Percentiles rank a stretch among this genome's conserved stretches.
Evolutionary conservation across 2,888 invertebrate species (phyloP).

Genomic region (Amphipyra tragopoginis): DNA sequence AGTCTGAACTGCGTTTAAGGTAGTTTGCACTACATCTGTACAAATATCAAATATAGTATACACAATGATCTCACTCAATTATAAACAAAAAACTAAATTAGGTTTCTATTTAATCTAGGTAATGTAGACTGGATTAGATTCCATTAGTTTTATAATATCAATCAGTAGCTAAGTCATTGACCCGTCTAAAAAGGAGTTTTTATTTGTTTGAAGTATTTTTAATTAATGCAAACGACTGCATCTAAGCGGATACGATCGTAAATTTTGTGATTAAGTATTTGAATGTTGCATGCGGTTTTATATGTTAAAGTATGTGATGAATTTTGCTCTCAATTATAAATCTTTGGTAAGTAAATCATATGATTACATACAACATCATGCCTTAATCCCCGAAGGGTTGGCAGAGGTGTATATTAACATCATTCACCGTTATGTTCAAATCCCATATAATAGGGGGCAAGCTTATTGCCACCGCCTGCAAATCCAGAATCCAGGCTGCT

Average conservation of each 20-base stretch:
- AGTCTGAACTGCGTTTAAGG: no score
- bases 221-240: conserved; percentile 50
- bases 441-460: no score
- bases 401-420: no score
- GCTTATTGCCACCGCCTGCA: no score
- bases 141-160: conserved; percentile 14
- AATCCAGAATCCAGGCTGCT: no score
- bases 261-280: conserved; percentile 27
- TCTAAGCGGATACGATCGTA: conserved; percentile 42
- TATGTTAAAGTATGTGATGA: neutral
- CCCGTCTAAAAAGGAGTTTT: conserved; percentile 12
- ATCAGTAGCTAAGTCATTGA: conserved; percentile 34
- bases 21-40: no score
- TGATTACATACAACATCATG: no score
- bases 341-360: no score
- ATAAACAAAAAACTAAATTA: neutral
- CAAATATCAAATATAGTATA: no score
- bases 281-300: conserved; percentile 21
- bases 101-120: conserved; percentile 3
- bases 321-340: neutral
- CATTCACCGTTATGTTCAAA: no score
- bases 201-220: conserved; percentile 45
- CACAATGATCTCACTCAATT: no score
- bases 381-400: no score
- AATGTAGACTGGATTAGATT: conserved; percentile 11